These are phyloP conservation scores for Crax fasciolata DNA, from an alignment of 2,797 vertebrate genomes.

Conservation along the genomic window DNA sequence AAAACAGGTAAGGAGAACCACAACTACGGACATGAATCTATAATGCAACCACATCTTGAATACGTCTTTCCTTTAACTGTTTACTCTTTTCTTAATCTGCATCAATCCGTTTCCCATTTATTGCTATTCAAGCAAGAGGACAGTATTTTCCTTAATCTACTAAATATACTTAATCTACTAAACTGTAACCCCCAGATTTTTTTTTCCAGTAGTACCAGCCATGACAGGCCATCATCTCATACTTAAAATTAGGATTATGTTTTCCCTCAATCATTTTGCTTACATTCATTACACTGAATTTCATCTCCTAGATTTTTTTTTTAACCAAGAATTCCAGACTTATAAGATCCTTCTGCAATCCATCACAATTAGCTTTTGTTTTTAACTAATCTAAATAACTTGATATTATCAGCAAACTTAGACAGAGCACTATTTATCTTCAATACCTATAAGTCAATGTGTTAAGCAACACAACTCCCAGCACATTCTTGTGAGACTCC, in stretches of 20 bases:
- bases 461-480: neutral
- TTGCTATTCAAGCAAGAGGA: neutral
- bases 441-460: neutral
- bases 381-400: neutral
- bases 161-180: neutral
- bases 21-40: neutral
- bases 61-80: neutral
- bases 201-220: neutral
- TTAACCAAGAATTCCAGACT: neutral
- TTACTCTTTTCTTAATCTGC: neutral
- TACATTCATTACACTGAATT: neutral
- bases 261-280: neutral
- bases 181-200: neutral
- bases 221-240: neutral
- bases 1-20: neutral
- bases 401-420: neutral
- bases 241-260: neutral
- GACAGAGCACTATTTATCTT: neutral
- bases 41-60: neutral
- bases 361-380: constrained; percentile 31
- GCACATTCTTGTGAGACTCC: neutral
- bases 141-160: neutral
- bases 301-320: neutral
- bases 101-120: neutral
- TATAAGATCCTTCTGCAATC: constrained; percentile 49